Conservation (phyloP, 2,113 vertebrate species). For the Anguilla japonica region DNA sequence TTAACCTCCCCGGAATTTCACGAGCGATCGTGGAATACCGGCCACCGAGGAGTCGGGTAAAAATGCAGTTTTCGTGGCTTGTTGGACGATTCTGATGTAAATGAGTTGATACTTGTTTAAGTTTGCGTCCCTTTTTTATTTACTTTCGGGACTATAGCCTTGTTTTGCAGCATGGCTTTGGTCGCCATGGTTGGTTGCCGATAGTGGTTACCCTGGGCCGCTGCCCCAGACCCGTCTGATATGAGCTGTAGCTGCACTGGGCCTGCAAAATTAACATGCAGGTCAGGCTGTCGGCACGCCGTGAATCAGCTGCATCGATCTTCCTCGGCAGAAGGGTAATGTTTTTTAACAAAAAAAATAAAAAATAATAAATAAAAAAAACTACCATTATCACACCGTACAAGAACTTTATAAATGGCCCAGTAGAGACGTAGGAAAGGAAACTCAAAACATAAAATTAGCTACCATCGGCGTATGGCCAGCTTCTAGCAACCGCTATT, state of each 20-base stretch:
- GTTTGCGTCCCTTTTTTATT: not conserved
- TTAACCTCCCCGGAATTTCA: not conserved
- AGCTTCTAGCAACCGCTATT: not conserved
- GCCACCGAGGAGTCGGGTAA: not conserved
- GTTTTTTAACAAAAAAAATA: not conserved
- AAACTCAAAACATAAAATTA: not conserved
- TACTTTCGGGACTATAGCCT: not conserved
- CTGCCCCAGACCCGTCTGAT: slow-evolving; percentile 22
- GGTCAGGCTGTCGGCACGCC: slow-evolving; percentile 20
- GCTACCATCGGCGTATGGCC: not conserved
- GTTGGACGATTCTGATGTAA: not conserved
- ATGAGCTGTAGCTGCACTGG: slow-evolving; percentile 46
- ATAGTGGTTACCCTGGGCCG: slow-evolving; percentile 24
- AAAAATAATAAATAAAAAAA: no score
- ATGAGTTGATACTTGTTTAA: not conserved
- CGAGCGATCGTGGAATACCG: not conserved
- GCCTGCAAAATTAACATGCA: slow-evolving; percentile 30
- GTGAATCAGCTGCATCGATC: slow-evolving; percentile 16
- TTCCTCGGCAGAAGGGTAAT: not conserved
- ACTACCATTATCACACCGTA: not conserved
- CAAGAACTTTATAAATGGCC: not conserved
- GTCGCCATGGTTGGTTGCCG: not conserved
- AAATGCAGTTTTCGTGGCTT: not conserved
- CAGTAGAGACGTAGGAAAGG: not conserved
- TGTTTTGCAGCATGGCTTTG: not conserved